Evolutionary conservation across 2,113 vertebrate genomes (phyloP), one percentile per base, ranked within the genome.

Genomic region (Elephas maximus): DNA sequence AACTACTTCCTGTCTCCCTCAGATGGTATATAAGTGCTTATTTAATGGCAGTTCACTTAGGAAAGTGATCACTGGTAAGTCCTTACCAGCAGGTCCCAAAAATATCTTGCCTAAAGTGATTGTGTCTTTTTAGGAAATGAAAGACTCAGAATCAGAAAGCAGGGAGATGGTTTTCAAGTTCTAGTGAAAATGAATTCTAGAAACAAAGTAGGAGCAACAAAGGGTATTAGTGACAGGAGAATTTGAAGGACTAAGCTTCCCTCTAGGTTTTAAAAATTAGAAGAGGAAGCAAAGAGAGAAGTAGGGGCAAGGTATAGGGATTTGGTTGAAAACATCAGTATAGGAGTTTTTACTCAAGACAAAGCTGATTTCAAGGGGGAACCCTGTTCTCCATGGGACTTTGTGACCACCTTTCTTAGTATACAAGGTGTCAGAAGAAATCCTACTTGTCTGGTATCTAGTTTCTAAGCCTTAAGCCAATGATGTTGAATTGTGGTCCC

Each of bases 1-100:
- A 93, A 69, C 97, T 91, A 95, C 94, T 94, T 88, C 91, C 73
- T 90, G 74, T 37, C 91, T 37, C 92, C 93, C 88, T 97, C 85
- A 71, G 48, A 9, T 24, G 80, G 89, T 91, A 44, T 11, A 4
- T 0, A 1, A 96, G 45, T 48, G 60, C 74, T 44, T 83, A 83
- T 90, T 80, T 95, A 91, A 88, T 97, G 62, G 30, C 20, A 91
- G 12, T 33, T 67, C 94, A 84, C 63, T 88, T 5, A 14, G 80
- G 95, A 95, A 80, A 95, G 71, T 0, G 1, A 74, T 28, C 24
- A 74, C 85, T 80, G 63, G 14, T 76, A 84, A 78, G 33, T 77
- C 24, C 71, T 87, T 74, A 78, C n/a, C 6, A 90, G 57, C 0
- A 5, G 51, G 1, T 0, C 20, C 4, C 51, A 17, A 94, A 93